Conservation (phyloP, 1,140 invertebrate genomes). For the Holcopasites calliopsidis region DNA sequence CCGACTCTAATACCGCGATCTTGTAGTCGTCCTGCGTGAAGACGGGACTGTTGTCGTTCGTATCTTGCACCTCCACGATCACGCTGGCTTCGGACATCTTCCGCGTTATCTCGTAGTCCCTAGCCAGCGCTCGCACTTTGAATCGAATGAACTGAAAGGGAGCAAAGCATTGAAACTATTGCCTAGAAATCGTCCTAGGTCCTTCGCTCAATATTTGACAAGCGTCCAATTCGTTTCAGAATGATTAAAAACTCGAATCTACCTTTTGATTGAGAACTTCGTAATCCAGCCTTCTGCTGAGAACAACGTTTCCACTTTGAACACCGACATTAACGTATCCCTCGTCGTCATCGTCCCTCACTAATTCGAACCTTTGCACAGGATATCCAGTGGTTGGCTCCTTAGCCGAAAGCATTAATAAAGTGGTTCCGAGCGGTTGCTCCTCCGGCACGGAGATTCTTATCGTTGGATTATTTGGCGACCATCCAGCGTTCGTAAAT, state of each 20-base stretch:
- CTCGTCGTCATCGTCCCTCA: constrained; percentile 73
- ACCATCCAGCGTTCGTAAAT: constrained; percentile 86
- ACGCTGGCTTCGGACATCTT: constrained; percentile 85
- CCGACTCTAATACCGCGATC: constrained; percentile 86
- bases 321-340: constrained; percentile 82
- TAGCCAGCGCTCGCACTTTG: constrained; percentile 85
- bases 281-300: constrained; percentile 88
- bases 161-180: neutral
- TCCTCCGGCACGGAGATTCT: constrained; percentile 87
- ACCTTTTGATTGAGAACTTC: constrained; percentile 84
- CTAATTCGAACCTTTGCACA: constrained; percentile 83
- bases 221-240: too few species aligned
- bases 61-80: constrained; percentile 85
- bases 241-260: neutral
- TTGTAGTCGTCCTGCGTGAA: constrained; percentile 87
- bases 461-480: constrained; percentile 83
- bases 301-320: constrained; percentile 85
- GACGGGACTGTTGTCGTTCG: constrained; percentile 89
- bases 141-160: constrained; percentile 82
- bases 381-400: constrained; percentile 85
- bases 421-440: constrained; percentile 87
- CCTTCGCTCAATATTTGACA: too few species aligned
- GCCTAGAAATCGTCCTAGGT: neutral
- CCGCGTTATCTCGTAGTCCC: constrained; percentile 83
- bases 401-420: constrained; percentile 87